Conservation (phyloP, 2,797 vertebrate genomes). For the Fistularia tabacaria region DNA sequence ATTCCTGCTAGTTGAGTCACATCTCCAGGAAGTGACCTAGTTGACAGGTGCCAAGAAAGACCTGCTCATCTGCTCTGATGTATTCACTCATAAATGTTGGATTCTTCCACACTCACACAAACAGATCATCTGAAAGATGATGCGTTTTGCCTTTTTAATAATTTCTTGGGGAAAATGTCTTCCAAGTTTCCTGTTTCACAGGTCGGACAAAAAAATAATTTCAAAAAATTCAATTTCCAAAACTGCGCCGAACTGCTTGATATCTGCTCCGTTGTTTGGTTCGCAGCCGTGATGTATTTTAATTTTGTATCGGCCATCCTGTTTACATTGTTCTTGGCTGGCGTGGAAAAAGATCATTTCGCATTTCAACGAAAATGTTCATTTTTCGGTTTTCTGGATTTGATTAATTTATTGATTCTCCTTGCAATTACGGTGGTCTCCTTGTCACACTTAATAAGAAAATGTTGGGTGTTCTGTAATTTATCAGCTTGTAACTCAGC, state of each 20-base stretch:
- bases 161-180: background rate
- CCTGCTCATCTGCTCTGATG: slow-evolving; percentile 19
- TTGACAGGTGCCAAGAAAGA: slow-evolving; percentile 25
- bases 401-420: background rate
- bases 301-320: too few species aligned
- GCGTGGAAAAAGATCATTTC: background rate
- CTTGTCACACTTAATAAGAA: slow-evolving; percentile 3
- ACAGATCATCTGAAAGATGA: background rate
- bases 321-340: too few species aligned
- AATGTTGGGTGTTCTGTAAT: slow-evolving; percentile 38
- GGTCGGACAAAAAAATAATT: too few species aligned
- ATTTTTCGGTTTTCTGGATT: slow-evolving; percentile 21
- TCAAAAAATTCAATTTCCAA: too few species aligned
- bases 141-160: background rate
- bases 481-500: slow-evolving; percentile 15
- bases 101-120: background rate
- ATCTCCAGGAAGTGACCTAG: slow-evolving; percentile 28
- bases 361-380: background rate
- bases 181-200: too few species aligned
- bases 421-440: background rate
- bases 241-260: too few species aligned
- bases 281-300: too few species aligned
- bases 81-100: slow-evolving; percentile 1
- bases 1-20: slow-evolving; percentile 17
- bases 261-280: too few species aligned